These are phyloP conservation scores for Ochlodes sylvanus DNA, from an alignment of 2,888 invertebrate genomes.

Conservation along the genomic window DNA sequence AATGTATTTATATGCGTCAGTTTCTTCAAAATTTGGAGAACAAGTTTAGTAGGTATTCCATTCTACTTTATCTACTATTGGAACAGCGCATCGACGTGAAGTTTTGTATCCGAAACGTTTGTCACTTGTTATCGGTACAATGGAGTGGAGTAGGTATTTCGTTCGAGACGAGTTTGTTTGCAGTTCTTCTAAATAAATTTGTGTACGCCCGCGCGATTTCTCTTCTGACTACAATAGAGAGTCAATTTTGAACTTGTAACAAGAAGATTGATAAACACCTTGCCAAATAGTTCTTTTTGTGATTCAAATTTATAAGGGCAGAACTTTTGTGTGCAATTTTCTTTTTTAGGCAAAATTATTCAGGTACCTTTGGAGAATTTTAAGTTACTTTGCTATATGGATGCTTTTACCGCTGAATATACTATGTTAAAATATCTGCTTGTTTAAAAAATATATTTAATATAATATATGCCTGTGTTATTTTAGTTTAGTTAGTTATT, in stretches of 20 bases:
- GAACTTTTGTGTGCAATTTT: not conserved
- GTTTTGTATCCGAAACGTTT: conserved; percentile 34
- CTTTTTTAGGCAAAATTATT: not conserved
- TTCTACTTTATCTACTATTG: conserved; percentile 19
- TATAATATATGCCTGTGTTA: no score
- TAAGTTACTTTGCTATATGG: not conserved
- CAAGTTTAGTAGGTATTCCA: conserved; percentile 9
- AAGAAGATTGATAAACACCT: conserved; percentile 22
- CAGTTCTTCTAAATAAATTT: conserved; percentile 36
- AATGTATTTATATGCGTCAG: not conserved
- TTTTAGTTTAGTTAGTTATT: no score
- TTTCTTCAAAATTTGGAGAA: not conserved
- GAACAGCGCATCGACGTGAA: conserved; percentile 10
- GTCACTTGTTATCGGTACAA: conserved; percentile 37
- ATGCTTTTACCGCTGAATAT: not conserved
- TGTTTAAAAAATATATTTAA: no score
- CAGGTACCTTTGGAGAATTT: not conserved
- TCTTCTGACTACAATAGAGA: conserved; percentile 20
- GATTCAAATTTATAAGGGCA: conserved; percentile 14
- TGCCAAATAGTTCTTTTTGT: conserved; percentile 20
- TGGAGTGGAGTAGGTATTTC: conserved; percentile 25
- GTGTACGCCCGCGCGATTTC: conserved; percentile 17
- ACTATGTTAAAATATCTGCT: no score
- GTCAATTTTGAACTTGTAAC: conserved; percentile 26
- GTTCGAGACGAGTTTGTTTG: conserved; percentile 27